Base-by-base conservation (phyloP, 2,797 vertebrate species). In the Arremon aurantiirostris region DNA sequence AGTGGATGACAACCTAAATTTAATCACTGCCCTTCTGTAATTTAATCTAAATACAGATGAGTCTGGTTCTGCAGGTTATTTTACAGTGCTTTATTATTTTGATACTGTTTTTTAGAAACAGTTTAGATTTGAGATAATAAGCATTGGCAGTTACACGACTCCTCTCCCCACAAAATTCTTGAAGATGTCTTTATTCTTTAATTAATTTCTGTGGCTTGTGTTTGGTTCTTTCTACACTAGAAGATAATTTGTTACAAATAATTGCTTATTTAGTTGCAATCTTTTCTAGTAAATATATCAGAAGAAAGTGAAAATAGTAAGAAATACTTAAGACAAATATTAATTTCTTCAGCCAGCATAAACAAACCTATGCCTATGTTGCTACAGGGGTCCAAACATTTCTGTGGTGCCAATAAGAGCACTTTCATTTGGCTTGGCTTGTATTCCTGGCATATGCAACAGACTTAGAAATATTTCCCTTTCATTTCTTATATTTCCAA, bases 1-100 rank as follows among this genome's bases (percentile, higher is more conserved):
- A 78, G 8, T 57, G 65, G 82, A 88, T 57, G 65, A 93, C 91
- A 94, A 86, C n/a, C n/a, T 86, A 83, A 95, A 94, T 96, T 94
- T 86, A 94, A 94, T 94, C 65, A 91, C 15, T 75, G 63, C 15
- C 82, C 66, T 79, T 90, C 82, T 79, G 55, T 90, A 95, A 95
- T 95, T 94, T 79, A 94, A 88, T 91, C 50, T 84, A 82, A 95
- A 88, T 82, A 95, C 57, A 90, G 59, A 88, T 72, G 50, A 88
- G 66, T 56, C 82, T 90, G 28, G 47, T 86, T 91, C 82, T 82
- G 55, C 52, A n/a, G 57, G 50, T 83, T 91, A 91, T 91, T 93
- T 89, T 89, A 72, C 37, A 87, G 76, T 89, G 61, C 44, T 70
- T 87, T 82, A 89, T 88, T 93, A 93, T 94, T 89, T 78, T 69